These are phyloP conservation scores for Bradypus variegatus DNA, from an alignment of 2,797 vertebrate species.

Conservation along the genomic window DNA sequence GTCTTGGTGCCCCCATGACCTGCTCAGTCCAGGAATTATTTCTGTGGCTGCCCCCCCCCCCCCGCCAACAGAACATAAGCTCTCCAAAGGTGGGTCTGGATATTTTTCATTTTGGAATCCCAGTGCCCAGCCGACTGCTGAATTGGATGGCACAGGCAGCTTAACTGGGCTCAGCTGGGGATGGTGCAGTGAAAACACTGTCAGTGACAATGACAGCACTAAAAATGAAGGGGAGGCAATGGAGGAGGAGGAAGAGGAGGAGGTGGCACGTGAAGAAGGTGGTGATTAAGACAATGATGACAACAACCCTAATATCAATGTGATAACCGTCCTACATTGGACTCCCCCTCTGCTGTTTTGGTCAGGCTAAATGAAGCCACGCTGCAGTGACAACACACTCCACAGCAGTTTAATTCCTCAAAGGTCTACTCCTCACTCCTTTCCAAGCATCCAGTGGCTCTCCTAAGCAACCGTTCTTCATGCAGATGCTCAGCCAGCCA, in stretches of 20 bases:
- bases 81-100: not conserved
- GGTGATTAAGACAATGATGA: not conserved
- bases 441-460: not conserved
- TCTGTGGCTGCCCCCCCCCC: not conserved
- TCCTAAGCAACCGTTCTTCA: not conserved
- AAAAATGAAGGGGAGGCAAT: not conserved
- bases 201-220: not conserved
- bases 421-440: not conserved
- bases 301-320: rapidly evolving
- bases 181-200: rapidly evolving
- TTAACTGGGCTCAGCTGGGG: rapidly evolving
- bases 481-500: not conserved
- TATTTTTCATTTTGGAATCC: not conserved
- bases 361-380: not conserved
- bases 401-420: not conserved
- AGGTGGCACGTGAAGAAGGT: not conserved
- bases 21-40: not conserved
- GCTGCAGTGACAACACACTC: not conserved
- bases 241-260: not conserved
- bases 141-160: conserved; percentile 11
- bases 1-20: not conserved
- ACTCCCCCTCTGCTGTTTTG: not conserved
- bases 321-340: rapidly evolving
- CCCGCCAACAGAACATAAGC: not conserved
- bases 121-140: not conserved